Percentiles rank a stretch among this genome's conserved stretches.
phyloP scores from a whole-genome alignment of 2,797 vertebrate genomes.

The Acomys russatus region DNA sequence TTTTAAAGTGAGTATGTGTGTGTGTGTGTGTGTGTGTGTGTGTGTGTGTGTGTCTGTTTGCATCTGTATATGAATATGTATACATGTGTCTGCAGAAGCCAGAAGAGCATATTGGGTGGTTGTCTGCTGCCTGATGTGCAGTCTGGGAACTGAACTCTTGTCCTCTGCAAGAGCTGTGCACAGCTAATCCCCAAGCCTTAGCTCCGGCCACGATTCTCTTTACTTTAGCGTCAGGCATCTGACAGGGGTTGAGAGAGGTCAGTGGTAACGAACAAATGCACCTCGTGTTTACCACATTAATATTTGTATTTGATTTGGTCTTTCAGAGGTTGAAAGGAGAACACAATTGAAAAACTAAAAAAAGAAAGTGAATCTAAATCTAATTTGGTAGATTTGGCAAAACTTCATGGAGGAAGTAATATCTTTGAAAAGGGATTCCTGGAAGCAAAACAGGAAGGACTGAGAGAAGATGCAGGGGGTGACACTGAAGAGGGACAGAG shows the following conservation, averaged over 20 bases:
- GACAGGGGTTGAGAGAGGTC: neutral
- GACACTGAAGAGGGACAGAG: neutral
- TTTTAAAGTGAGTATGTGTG: neutral
- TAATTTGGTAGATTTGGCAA: neutral
- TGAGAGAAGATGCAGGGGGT: neutral
- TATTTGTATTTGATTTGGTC: neutral
- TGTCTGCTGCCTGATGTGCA: neutral
- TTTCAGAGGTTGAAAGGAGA: slow-evolving; percentile 34
- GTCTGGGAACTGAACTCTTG: too few relatives aligned
- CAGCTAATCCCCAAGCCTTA: neutral
- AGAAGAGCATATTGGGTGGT: neutral
- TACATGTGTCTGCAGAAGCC: neutral
- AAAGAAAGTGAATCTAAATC: neutral
- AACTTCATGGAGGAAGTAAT: neutral
- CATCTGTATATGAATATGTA: neutral
- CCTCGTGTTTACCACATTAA: neutral
- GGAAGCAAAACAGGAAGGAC: neutral
- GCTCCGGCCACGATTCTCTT: neutral
- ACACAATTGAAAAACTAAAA: neutral
- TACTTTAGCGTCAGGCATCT: neutral
- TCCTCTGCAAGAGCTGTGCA: neutral
- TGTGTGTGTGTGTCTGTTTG: neutral
- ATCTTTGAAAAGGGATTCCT: neutral
- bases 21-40: neutral
- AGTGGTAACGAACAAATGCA: neutral